These are phyloP conservation scores for Betta splendens DNA, from an alignment of 2,797 vertebrate genomes.

Conservation along the genomic window DNA sequence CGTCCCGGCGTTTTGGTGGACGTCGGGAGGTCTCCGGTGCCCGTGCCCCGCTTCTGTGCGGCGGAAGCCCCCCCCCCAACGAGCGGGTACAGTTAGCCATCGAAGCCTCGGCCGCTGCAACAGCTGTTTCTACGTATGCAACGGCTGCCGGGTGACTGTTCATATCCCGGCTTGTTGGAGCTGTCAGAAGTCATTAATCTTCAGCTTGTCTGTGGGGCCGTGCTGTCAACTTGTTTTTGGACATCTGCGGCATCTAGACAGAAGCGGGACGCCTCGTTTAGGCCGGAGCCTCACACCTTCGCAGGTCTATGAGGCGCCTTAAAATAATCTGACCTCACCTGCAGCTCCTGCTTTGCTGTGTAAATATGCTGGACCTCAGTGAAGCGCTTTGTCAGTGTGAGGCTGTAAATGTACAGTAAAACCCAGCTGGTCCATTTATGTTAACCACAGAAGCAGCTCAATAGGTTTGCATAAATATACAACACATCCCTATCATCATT, in stretches of 20 bases:
- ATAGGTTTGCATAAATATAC: too few relatives aligned
- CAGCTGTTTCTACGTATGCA: slow-evolving; percentile 85
- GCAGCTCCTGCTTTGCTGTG: slow-evolving; percentile 2
- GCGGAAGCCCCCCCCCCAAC: too few relatives aligned
- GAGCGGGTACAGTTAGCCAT: slow-evolving; percentile 66
- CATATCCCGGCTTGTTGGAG: slow-evolving; percentile 79
- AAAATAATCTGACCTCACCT: slow-evolving; percentile 38
- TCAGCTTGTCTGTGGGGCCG: slow-evolving; percentile 71
- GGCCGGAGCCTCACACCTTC: slow-evolving; percentile 45
- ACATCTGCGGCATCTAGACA: slow-evolving; percentile 53
- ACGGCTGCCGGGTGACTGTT: slow-evolving; percentile 82
- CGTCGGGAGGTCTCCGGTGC: slow-evolving; percentile 33
- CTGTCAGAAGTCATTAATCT: slow-evolving; percentile 83
- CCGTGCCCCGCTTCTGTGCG: slow-evolving; percentile 33
- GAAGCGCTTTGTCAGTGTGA: slow-evolving; percentile 18
- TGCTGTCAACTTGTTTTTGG: slow-evolving; percentile 74
- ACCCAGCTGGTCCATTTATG: too few relatives aligned
- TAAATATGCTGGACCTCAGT: slow-evolving; percentile 17
- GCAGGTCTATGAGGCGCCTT: slow-evolving; percentile 18
- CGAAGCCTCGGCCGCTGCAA: slow-evolving; percentile 69
- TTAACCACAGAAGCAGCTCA: too few relatives aligned
- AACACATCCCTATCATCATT: not conserved
- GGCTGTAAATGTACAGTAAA: slow-evolving; percentile 10
- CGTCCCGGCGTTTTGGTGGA: slow-evolving; percentile 41
- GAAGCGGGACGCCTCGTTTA: slow-evolving; percentile 47